Evolutionary conservation across 2,113 vertebrate species (phyloP).

Genomic region (Sinocyclocheilus anophthalmus): DNA sequence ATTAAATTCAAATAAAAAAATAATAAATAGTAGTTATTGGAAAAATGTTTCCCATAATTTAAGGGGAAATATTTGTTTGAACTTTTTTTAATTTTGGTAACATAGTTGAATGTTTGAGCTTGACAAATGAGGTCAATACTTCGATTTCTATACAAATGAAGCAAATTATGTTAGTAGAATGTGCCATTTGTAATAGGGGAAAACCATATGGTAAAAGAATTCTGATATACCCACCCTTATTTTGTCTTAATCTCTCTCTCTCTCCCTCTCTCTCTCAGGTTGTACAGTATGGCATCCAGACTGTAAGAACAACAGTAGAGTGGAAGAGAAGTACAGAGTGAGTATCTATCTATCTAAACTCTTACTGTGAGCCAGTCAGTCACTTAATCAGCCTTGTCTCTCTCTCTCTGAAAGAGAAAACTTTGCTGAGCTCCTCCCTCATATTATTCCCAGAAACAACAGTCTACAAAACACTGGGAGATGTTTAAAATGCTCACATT

Average conservation of each 20-base stretch:
- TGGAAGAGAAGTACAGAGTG: slow-evolving; percentile 88
- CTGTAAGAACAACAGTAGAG: slow-evolving; percentile 87
- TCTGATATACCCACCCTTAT: neutral
- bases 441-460: neutral
- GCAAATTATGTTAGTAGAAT: no score
- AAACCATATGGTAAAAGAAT: neutral
- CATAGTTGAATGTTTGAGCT: no score
- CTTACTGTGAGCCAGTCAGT: neutral
- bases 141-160: no score
- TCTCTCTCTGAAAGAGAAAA: neutral
- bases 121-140: no score
- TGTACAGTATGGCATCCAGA: slow-evolving; percentile 95
- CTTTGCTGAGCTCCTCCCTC: neutral
- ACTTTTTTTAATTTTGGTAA: no score
- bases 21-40: no score
- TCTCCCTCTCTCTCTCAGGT: slow-evolving; percentile 71
- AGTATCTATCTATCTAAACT: slow-evolving; percentile 60
- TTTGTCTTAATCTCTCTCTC: neutral
- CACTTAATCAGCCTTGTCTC: neutral
- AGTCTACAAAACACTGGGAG: neutral
- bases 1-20: neutral
- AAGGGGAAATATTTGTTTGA: no score
- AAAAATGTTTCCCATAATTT: no score
- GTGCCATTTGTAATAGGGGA: no score
- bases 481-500: neutral